Evolutionary conservation across 2,888 invertebrate genomes (phyloP).

Genomic region (Limnephilus marmoratus): DNA sequence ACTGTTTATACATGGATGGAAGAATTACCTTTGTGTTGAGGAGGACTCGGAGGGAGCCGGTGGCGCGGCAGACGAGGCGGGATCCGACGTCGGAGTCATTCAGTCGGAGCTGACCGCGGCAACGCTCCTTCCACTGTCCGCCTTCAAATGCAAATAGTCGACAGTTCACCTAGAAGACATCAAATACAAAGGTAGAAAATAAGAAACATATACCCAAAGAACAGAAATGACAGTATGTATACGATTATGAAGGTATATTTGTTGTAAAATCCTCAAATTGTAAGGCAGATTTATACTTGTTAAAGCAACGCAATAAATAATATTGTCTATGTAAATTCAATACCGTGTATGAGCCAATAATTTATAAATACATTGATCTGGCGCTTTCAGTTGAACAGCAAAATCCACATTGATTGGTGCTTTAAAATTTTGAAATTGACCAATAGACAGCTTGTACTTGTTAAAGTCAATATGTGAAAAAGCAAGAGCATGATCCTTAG

Average conservation of each 20-base stretch:
- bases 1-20: neutral
- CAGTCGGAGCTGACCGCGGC: constrained; percentile 90
- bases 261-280: constrained; percentile 23
- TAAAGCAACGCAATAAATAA: neutral
- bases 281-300: neutral
- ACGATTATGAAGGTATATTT: neutral
- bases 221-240: neutral
- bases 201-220: neutral
- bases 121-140: constrained; percentile 93
- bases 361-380: no score
- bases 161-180: constrained; percentile 81
- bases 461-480: no score
- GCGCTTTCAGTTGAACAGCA: no score
- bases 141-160: constrained; percentile 94
- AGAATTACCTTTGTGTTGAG: constrained; percentile 89
- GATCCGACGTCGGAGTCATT: constrained; percentile 87
- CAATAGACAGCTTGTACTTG: no score
- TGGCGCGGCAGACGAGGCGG: constrained; percentile 91
- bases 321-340: no score
- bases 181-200: constrained; percentile 52
- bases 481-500: no score
- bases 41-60: constrained; percentile 92
- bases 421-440: no score
- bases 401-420: no score
- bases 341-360: no score